Conservation (phyloP, 2,113 vertebrate species). For the Capreolus pygargus region DNA sequence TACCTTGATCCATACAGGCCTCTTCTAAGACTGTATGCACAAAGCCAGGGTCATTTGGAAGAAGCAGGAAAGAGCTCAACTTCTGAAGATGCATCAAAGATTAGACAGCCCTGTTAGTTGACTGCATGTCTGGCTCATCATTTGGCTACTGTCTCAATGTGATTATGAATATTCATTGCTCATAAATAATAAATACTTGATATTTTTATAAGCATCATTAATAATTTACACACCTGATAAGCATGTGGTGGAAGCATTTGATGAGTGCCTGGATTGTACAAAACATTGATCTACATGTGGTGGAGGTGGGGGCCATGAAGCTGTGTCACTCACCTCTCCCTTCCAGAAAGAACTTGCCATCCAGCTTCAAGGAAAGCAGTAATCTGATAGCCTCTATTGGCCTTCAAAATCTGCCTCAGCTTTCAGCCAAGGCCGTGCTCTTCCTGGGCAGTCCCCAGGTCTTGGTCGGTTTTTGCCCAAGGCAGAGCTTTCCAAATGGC, state of each 20-base stretch:
- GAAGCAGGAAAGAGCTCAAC: background rate
- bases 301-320: background rate
- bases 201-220: background rate
- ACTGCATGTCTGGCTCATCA: background rate
- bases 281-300: background rate
- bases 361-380: background rate
- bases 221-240: background rate
- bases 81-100: background rate
- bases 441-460: background rate
- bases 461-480: background rate
- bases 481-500: background rate
- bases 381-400: background rate
- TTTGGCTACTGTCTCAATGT: background rate
- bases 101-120: background rate
- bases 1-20: background rate
- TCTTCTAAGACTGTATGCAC: background rate
- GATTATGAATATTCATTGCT: background rate
- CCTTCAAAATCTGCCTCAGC: background rate
- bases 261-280: background rate
- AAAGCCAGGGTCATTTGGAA: background rate
- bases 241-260: background rate
- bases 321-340: background rate
- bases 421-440: background rate
- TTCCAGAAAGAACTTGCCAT: background rate
- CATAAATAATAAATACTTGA: background rate